These are phyloP conservation scores for Talpa occidentalis DNA, from an alignment of 2,113 vertebrate genomes.

Conservation along the genomic window DNA sequence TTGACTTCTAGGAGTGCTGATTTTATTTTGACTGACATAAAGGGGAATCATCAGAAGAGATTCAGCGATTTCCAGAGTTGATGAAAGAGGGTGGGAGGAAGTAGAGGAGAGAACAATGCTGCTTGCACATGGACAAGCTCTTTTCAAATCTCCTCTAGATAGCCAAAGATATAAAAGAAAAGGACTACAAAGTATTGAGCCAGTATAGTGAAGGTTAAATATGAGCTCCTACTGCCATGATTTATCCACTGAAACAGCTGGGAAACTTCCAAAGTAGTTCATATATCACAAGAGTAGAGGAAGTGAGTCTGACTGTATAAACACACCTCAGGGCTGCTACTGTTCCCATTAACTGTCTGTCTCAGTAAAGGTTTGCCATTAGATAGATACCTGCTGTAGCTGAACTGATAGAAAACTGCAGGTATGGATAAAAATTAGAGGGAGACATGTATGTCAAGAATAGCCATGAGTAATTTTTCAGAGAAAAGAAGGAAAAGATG, in stretches of 20 bases:
- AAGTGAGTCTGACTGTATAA: conserved; percentile 81
- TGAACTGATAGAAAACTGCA: conserved; percentile 68
- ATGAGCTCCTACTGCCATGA: conserved; percentile 84
- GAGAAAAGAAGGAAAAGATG: background rate
- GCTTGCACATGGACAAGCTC: background rate
- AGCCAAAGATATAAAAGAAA: conserved; percentile 78
- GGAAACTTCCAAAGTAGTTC: conserved; percentile 86
- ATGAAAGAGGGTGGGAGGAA: background rate
- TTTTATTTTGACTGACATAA: background rate
- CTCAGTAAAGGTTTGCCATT: conserved; percentile 71
- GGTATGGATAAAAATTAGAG: conserved; percentile 64
- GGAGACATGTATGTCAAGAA: conserved; percentile 12
- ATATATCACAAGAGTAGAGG: conserved; percentile 86
- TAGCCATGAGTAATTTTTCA: conserved; percentile 25
- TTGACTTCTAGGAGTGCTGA: background rate
- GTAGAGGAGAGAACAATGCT: background rate
- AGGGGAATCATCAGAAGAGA: background rate
- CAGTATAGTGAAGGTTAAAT: conserved; percentile 86
- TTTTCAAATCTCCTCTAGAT: conserved; percentile 66
- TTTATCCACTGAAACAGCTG: conserved; percentile 86
- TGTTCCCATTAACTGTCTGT: conserved; percentile 80
- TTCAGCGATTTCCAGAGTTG: background rate
- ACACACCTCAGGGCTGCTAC: conserved; percentile 87
- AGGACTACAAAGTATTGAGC: conserved; percentile 76
- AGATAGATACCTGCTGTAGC: conserved; percentile 79